phyloP scores from a whole-genome alignment of 2,113 vertebrate species.

The Andinoacara biseriatus region DNA sequence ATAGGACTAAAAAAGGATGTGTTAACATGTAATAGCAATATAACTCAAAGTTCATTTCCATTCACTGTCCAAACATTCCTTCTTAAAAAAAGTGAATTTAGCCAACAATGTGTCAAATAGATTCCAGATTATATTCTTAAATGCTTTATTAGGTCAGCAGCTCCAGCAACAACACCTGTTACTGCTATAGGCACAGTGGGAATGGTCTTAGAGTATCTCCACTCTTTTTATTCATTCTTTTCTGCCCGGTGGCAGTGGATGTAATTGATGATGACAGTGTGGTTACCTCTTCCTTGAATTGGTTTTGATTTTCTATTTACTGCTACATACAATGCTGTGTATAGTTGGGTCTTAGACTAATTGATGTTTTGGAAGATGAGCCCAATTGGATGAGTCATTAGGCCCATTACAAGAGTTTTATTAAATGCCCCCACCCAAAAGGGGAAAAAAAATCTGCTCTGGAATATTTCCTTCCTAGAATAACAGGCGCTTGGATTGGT shows the following conservation, averaged over 20 bases:
- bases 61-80: not conserved
- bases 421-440: constrained; percentile 59
- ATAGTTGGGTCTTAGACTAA: constrained; percentile 42
- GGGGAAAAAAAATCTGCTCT: constrained; percentile 20
- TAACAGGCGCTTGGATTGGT: constrained; percentile 72
- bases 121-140: not conserved
- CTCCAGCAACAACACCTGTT: not conserved
- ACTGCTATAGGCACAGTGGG: not conserved
- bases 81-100: not conserved
- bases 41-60: not conserved
- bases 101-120: constrained; percentile 8
- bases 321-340: constrained; percentile 18
- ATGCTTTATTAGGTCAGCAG: not conserved
- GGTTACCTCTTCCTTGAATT: constrained; percentile 1
- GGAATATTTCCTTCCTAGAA: constrained; percentile 57
- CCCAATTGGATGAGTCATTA: constrained; percentile 70
- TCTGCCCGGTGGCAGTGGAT: not conserved
- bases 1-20: not conserved
- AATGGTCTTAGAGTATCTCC: not conserved
- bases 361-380: constrained; percentile 69
- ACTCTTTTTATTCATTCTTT: not conserved
- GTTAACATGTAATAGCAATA: not conserved
- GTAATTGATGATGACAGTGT: constrained; percentile 18
- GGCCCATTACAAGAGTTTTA: constrained; percentile 64
- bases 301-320: constrained; percentile 48